Evolutionary conservation across 2,888 invertebrate genomes (phyloP).

Genomic region (Netelia inedita): DNA sequence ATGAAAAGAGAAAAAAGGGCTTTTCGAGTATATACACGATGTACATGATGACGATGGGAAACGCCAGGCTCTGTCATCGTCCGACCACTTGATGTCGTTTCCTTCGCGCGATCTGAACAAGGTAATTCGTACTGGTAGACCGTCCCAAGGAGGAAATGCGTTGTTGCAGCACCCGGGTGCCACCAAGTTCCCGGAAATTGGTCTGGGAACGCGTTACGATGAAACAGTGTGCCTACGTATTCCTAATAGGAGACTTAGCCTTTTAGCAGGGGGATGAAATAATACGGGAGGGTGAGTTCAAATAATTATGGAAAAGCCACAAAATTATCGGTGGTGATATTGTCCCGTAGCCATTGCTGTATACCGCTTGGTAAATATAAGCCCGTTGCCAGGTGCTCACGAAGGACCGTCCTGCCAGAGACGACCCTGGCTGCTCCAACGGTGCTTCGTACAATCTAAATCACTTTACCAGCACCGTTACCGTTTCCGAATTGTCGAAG

Average conservation of each 20-base stretch:
- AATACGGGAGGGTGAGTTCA: too few relatives aligned
- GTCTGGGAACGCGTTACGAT: constrained; percentile 24
- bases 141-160: constrained; percentile 40
- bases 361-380: too few relatives aligned
- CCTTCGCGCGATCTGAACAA: constrained; percentile 49
- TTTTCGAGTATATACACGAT: not conserved
- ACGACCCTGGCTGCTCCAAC: not conserved
- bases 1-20: not conserved
- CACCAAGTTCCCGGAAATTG: not conserved
- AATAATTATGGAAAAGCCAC: too few relatives aligned
- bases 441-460: not conserved
- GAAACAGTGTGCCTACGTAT: not conserved
- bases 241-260: too few relatives aligned
- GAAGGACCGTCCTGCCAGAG: not conserved
- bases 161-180: not conserved
- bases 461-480: not conserved
- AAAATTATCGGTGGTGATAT: too few relatives aligned
- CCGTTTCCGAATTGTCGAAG: not conserved
- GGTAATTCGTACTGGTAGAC: constrained; percentile 55
- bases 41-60: not conserved
- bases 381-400: not conserved
- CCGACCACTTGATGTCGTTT: constrained; percentile 40
- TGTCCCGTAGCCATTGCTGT: too few relatives aligned
- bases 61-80: not conserved
- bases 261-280: too few relatives aligned